Percentiles rank a stretch among this genome's conserved stretches.
Evolutionary conservation across 64 coral and sea anemone species (phyloP).

Genomic region (Pocillopora damicornis): DNA sequence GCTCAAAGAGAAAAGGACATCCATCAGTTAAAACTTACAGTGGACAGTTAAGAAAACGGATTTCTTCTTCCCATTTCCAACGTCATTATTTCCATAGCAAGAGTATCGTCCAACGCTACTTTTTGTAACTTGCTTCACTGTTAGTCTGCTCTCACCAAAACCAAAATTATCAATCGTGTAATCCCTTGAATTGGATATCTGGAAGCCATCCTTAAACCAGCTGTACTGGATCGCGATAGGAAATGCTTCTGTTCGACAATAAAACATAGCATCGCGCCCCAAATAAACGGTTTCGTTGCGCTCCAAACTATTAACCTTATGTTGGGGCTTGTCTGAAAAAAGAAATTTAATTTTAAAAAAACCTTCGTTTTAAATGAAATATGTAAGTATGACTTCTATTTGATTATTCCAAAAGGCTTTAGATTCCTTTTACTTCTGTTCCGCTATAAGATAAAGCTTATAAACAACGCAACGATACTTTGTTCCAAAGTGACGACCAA

Average conservation of each 20-base stretch:
- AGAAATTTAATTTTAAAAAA: conserved; percentile 1
- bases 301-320: conserved; percentile 5
- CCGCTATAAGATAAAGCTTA: too few species aligned
- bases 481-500: too few species aligned
- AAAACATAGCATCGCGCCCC: conserved; percentile 12
- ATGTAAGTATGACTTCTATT: background rate
- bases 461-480: too few species aligned
- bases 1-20: too few species aligned
- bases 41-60: conserved; percentile 42
- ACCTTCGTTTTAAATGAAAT: background rate
- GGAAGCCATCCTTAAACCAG: conserved; percentile 52
- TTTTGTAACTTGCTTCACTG: conserved; percentile 48
- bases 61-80: conserved; percentile 47
- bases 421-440: too few species aligned
- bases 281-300: conserved; percentile 41
- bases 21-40: conserved; percentile 47
- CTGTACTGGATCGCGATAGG: conserved; percentile 21
- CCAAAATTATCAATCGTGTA: conserved; percentile 36
- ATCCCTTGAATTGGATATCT: background rate
- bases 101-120: conserved; percentile 54
- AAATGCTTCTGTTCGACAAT: conserved; percentile 39
- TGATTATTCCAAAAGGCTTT: too few species aligned
- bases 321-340: conserved; percentile 54
- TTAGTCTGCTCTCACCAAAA: conserved; percentile 1
- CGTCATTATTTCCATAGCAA: conserved; percentile 48